These are phyloP conservation scores for Pseudomyrmex cubaensis DNA, from an alignment of 1,140 invertebrate genomes.

Conservation along the genomic window DNA sequence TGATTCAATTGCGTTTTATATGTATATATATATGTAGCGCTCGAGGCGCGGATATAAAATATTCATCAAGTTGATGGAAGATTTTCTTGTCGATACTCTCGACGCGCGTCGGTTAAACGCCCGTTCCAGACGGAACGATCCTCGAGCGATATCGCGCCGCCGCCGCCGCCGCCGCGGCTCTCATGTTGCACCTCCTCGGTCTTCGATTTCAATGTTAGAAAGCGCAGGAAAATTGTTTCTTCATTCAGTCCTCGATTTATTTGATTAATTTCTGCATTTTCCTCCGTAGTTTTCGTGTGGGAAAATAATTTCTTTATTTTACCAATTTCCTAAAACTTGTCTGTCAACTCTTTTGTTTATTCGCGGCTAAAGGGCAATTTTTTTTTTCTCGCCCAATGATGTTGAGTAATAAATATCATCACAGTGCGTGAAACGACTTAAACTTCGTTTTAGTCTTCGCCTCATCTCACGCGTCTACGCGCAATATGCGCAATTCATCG, in stretches of 20 bases:
- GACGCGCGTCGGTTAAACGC: background rate
- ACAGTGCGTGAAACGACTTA: too few species aligned
- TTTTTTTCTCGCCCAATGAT: too few species aligned
- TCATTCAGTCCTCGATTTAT: background rate
- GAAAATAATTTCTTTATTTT: too few species aligned
- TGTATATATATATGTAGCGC: background rate
- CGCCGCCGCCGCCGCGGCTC: background rate
- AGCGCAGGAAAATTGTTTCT: background rate
- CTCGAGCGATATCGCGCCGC: background rate
- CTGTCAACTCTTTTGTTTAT: too few species aligned
- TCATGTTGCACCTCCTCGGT: background rate
- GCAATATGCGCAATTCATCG: too few species aligned
- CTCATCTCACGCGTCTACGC: too few species aligned
- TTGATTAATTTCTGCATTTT: too few species aligned
- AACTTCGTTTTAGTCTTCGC: too few species aligned
- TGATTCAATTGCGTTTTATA: background rate
- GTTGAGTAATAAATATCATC: too few species aligned
- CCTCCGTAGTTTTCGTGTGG: too few species aligned
- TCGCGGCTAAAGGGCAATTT: too few species aligned
- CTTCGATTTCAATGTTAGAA: background rate
- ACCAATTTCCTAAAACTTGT: too few species aligned
- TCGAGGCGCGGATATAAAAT: conserved; percentile 23
- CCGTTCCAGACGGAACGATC: background rate
- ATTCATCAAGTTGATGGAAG: conserved; percentile 28
- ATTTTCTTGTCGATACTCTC: background rate